Evolutionary conservation across 2,113 vertebrate genomes (phyloP), one percentile per base, ranked within the genome.

Genomic region (Dicrurus megarhynchus): DNA sequence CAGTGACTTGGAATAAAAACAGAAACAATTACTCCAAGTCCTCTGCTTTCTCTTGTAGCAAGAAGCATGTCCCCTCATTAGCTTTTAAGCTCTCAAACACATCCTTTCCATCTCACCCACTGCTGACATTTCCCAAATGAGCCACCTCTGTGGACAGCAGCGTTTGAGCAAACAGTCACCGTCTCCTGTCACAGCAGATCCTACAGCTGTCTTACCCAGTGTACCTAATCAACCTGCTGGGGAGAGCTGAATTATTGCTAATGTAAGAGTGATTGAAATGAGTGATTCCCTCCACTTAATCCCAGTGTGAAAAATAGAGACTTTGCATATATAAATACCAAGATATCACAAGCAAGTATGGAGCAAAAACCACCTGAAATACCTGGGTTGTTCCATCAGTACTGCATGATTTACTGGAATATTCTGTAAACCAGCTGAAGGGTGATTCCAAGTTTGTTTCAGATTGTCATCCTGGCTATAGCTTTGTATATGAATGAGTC

Each of bases 171-270:
- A 86, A 87, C 33, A 95, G 49, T 37, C 46, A 20, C 89, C 80
- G 74, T 78, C 83, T 94, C 76, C 94, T 95, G 90, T 46, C 90
- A 91, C 79, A 86, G 85, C 94, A 88, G 59, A 95, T 77, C 92
- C 89, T 73, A 53, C 89, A 84, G 93, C 86, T 96, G 60, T 81
- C 68, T 94, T 74, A 86, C 9, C 84, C 89, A 90, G 74, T 3
- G 12, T 85, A 92, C 89, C 81, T 93, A 97, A 98, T 98, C 97
- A 98, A 56, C 96, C 91, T 96, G 94, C 97, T 92, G 97, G 80
- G 93, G 97, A 75, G 96, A 96, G 89, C 39, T 85, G 82, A 85
- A 84, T 96, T 84, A 84, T 95, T 93, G 79, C 53, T 33, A 1
- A 35, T 65, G 64, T 65, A 49, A 76, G 9, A 67, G 71, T 97